phyloP scores from a whole-genome alignment of 1,140 invertebrate species.

The Coelopa frigida region DNA sequence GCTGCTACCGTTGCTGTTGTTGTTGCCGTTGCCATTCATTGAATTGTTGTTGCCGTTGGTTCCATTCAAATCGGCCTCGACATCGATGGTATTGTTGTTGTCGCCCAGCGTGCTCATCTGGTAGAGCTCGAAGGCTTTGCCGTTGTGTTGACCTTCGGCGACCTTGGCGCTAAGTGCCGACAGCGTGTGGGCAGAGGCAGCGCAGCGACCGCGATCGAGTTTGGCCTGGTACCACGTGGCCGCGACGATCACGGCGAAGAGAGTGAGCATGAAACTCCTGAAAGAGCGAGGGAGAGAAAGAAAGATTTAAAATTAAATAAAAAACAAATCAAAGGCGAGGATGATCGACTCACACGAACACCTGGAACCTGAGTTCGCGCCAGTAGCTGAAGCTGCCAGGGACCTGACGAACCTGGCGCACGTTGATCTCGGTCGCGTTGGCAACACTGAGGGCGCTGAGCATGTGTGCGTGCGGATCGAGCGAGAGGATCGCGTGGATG shows the following conservation, averaged over 20 bases:
- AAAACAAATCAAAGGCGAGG: no score
- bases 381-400: constrained; percentile 61
- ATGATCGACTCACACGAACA: constrained; percentile 60
- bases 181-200: background rate
- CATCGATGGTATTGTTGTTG: constrained; percentile 14
- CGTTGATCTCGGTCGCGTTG: constrained; percentile 34
- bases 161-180: constrained; percentile 1
- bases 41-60: constrained; percentile 11
- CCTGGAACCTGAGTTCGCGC: constrained; percentile 61
- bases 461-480: constrained; percentile 48
- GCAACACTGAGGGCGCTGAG: constrained; percentile 25
- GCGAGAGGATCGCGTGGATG: constrained; percentile 52
- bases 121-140: constrained; percentile 38
- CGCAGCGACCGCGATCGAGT: constrained; percentile 18
- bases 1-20: constrained; percentile 3
- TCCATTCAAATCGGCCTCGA: constrained; percentile 28
- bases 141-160: constrained; percentile 24
- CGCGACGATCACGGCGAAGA: constrained; percentile 30
- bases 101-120: constrained; percentile 37
- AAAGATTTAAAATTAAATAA: no score
- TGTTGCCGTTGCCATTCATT: constrained; percentile 7
- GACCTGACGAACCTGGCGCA: constrained; percentile 60
- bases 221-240: constrained; percentile 35
- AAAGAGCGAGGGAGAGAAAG: background rate
- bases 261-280: constrained; percentile 34